Conservation (phyloP, 2,888 invertebrate genomes). For the Oxyteleia sp. region DNA sequence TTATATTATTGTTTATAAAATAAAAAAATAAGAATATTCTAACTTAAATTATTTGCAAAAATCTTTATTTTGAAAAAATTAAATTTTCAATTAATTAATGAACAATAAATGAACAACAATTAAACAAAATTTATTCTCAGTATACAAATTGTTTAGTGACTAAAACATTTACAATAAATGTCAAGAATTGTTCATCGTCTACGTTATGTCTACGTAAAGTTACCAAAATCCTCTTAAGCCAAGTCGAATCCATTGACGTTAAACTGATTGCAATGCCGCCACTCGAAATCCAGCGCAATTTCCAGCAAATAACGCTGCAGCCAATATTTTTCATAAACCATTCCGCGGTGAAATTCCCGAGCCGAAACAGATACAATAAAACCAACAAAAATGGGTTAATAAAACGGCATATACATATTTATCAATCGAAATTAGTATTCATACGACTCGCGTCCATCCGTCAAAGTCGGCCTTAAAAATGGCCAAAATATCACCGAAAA, state of each 20-base stretch:
- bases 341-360: not conserved
- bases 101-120: too few relatives aligned
- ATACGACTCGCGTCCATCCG: constrained; percentile 9
- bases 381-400: constrained; percentile 19
- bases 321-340: not conserved
- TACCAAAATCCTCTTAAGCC: not conserved
- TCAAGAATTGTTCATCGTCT: too few relatives aligned
- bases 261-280: not conserved
- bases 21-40: too few relatives aligned
- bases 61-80: too few relatives aligned
- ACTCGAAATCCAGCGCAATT: not conserved
- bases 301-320: not conserved
- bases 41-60: too few relatives aligned
- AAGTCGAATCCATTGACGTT: not conserved
- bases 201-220: too few relatives aligned
- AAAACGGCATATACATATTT: constrained; percentile 19
- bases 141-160: too few relatives aligned
- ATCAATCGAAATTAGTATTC: constrained; percentile 35
- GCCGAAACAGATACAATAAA: not conserved
- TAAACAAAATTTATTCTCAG: too few relatives aligned
- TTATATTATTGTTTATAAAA: too few relatives aligned
- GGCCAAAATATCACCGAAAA: constrained; percentile 25
- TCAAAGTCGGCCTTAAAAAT: constrained; percentile 25
- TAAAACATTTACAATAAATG: too few relatives aligned
- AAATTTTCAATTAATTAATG: too few relatives aligned